Conservation (phyloP, 1,140 invertebrate genomes). For the Trichomalopsis sarcophagae region DNA sequence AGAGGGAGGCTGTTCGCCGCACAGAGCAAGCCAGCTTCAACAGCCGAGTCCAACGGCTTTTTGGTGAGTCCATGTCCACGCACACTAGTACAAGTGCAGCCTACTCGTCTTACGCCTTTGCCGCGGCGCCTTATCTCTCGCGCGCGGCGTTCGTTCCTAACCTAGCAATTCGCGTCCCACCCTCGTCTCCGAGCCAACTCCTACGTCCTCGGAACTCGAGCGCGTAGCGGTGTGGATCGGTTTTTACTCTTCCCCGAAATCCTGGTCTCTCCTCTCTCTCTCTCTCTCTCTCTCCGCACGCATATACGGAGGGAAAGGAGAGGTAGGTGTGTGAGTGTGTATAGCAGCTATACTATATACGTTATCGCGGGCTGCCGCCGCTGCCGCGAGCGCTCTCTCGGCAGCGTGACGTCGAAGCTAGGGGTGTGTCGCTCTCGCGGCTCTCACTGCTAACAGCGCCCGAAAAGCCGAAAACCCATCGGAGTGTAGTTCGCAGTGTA, state of each 20-base stretch:
- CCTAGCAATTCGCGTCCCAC: slow-evolving; percentile 6
- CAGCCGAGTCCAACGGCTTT: slow-evolving; percentile 41
- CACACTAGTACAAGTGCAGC: not conserved
- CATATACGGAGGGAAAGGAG: not conserved
- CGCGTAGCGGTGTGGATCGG: too few relatives aligned
- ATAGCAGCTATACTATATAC: not conserved
- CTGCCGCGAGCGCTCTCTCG: slow-evolving; percentile 23
- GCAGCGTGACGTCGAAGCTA: slow-evolving; percentile 14
- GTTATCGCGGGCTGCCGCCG: not conserved
- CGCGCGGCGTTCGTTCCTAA: slow-evolving; percentile 17
- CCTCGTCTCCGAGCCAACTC: not conserved
- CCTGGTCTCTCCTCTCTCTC: not conserved
- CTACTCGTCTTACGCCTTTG: not conserved
- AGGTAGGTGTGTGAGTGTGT: not conserved
- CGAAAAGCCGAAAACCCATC: slow-evolving; percentile 15
- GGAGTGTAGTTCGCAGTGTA: not conserved
- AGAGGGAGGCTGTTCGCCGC: slow-evolving; percentile 43
- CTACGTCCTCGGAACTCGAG: not conserved
- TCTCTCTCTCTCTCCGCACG: not conserved
- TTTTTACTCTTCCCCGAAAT: slow-evolving; percentile 29
- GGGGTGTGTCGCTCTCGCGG: slow-evolving; percentile 33
- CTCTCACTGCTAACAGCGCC: not conserved
- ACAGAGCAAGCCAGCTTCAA: slow-evolving; percentile 11
- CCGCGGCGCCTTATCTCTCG: not conserved
- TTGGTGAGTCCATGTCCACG: slow-evolving; percentile 27